A percentile compares a stretch with the other conserved stretches of the same genome.
phyloP scores from a whole-genome alignment of 2,113 vertebrate species.

The Mustelus asterias region DNA sequence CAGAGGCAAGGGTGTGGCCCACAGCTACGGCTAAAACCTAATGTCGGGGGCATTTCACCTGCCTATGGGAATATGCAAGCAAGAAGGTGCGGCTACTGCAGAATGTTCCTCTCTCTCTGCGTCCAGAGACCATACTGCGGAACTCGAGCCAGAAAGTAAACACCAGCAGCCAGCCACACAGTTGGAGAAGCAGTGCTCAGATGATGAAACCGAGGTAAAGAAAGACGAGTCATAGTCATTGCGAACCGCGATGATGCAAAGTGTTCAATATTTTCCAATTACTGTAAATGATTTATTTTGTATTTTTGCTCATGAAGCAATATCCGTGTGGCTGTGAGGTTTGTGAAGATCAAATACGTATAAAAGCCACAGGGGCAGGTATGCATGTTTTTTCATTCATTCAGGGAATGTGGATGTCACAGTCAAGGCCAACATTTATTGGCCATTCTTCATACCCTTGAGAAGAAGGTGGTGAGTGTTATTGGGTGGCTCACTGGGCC shows the following conservation, averaged over 20 bases:
- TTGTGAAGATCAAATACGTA: not conserved
- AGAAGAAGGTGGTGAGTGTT: too few relatives aligned
- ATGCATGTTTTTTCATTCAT: not conserved
- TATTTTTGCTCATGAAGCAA: not conserved
- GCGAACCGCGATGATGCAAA: not conserved
- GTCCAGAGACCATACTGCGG: not conserved
- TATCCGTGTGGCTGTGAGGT: not conserved
- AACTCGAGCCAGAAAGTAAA: not conserved
- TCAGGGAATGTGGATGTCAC: not conserved
- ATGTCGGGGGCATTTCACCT: too few relatives aligned
- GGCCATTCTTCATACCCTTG: too few relatives aligned
- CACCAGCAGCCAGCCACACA: not conserved
- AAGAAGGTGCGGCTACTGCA: not conserved
- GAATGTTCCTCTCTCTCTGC: not conserved
- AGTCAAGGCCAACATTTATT: too few relatives aligned
- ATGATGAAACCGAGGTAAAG: not conserved
- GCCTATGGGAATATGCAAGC: not conserved
- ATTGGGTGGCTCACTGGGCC: too few relatives aligned
- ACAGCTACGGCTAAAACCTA: not conserved
- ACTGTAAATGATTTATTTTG: slow-evolving; percentile 5
- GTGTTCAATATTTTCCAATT: slow-evolving; percentile 21
- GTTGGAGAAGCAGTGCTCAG: not conserved
- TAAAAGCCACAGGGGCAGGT: not conserved
- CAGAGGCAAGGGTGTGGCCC: not conserved
- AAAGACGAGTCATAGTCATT: not conserved